phyloP scores from a whole-genome alignment of 2,113 vertebrate genomes.

The Gobio gobio region DNA sequence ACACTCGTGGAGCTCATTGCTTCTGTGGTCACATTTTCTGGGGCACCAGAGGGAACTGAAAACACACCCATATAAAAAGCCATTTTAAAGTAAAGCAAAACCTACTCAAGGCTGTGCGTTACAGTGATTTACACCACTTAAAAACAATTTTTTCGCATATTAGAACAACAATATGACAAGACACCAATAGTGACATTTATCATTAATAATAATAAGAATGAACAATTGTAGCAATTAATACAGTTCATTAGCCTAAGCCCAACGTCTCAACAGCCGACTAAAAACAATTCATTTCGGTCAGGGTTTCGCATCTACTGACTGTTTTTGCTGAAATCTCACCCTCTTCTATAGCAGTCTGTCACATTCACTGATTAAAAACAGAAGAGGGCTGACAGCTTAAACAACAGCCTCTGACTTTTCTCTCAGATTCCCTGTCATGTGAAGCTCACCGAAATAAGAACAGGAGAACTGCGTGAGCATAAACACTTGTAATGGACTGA shows the following conservation, averaged over 20 bases:
- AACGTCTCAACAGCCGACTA: not conserved
- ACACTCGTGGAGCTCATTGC: constrained; percentile 92
- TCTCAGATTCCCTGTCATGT: not conserved
- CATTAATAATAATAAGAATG: not conserved
- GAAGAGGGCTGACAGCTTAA: not conserved
- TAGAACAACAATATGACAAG: not conserved
- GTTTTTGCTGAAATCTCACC: constrained; percentile 1
- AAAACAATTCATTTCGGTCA: not conserved
- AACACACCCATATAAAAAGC: constrained; percentile 53
- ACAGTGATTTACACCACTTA: constrained; percentile 13
- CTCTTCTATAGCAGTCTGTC: not conserved
- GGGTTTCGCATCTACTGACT: not conserved
- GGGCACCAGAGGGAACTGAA: constrained; percentile 89
- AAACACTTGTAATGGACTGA: not conserved
- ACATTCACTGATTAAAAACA: not conserved
- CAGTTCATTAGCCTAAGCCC: not conserved
- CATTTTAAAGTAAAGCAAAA: constrained; percentile 29
- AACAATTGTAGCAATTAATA: not conserved
- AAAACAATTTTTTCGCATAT: not conserved
- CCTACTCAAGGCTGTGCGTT: not conserved
- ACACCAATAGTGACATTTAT: no score
- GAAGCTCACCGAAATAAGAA: not conserved
- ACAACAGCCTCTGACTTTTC: constrained; percentile 22
- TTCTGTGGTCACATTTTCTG: constrained; percentile 87
- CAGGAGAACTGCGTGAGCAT: not conserved